Percentiles rank a stretch among this genome's conserved stretches.
phyloP scores from a whole-genome alignment of 1,140 invertebrate species.

The Portunus trituberculatus region DNA sequence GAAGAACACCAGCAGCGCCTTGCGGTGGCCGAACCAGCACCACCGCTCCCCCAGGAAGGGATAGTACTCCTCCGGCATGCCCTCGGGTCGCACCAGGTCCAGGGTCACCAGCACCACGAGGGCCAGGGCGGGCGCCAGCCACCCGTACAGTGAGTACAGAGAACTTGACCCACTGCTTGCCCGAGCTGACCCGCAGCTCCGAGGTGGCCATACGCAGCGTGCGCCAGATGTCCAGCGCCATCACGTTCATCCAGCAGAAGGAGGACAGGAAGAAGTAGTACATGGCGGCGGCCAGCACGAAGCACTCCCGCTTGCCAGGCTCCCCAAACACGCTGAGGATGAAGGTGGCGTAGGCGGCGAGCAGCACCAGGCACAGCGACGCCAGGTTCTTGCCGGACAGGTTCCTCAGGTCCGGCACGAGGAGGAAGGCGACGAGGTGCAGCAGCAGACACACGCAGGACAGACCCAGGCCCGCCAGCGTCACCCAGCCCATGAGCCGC shows the following conservation, averaged over 20 bases:
- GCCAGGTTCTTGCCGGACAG: slow-evolving; percentile 83
- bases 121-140: slow-evolving; percentile 82
- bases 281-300: slow-evolving; percentile 87
- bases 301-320: slow-evolving; percentile 79
- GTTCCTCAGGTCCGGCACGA: slow-evolving; percentile 82
- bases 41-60: slow-evolving; percentile 81
- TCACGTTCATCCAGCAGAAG: slow-evolving; percentile 97
- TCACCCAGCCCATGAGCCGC: slow-evolving; percentile 81
- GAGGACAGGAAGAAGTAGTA: slow-evolving; percentile 96
- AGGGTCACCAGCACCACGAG: slow-evolving; percentile 81
- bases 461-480: slow-evolving; percentile 81
- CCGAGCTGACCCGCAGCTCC: slow-evolving; percentile 81
- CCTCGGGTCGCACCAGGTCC: slow-evolving; percentile 80
- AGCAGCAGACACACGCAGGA: slow-evolving; percentile 82
- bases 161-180: slow-evolving; percentile 81
- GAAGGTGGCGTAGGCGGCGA: slow-evolving; percentile 82
- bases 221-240: slow-evolving; percentile 94
- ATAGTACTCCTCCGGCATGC: slow-evolving; percentile 79
- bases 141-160: slow-evolving; percentile 83
- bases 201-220: slow-evolving; percentile 82
- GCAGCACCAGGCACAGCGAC: slow-evolving; percentile 81
- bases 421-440: slow-evolving; percentile 81
- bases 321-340: slow-evolving; percentile 80
- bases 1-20: slow-evolving; percentile 83
- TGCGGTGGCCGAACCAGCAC: slow-evolving; percentile 83